Evolutionary conservation across 2,113 vertebrate genomes (phyloP), one percentile per base, ranked within the genome.

Genomic region (Marmota flaviventris): DNA sequence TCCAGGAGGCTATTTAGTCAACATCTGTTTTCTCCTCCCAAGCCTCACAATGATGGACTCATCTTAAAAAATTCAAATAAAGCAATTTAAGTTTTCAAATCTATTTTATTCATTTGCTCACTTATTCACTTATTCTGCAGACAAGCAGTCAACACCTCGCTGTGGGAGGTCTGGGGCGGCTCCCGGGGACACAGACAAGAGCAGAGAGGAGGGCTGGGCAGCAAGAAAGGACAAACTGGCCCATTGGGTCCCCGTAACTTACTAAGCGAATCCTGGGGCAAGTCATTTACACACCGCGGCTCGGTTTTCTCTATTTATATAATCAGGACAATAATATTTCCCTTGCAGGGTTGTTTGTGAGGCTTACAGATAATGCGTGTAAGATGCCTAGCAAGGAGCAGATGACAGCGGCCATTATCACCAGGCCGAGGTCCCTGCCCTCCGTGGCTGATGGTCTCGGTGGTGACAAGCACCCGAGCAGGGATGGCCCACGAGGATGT

Each of bases 371-470:
- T 12, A 48, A 77, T 2, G 8, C 1, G 0, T 17, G 42, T 7
- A 16, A 79, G 39, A 48, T 12, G 45, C 16, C 24, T 51, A 86
- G 56, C 2, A 0, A 0, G 18, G 69, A 58, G 73, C 3, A 0
- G 3, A 1, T 73, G 45, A 48, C 24, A 7, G 18, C 65, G 2
- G 58, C 25, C 5, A 0, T 6, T 7, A 1, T 17, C 2, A 3
- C n/a, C 0, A 8, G 34, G 76, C 65, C 0, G 0, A 0, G 45
- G 56, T 87, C 42, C 51, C 85, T 67, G 37, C 2, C 29, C 75
- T 65, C 0, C 0, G 82, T 8, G 76, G 29, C 85, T 4, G 32
- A 5, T 6, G 91, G n/a, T 17, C 73, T 67, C 10, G 4, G 8
- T n/a, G 85, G 37, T 25, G 85, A n/a, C 22, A 13, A 53, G 56